These are phyloP conservation scores for Liolophura sinensis DNA, from an alignment of 1,140 invertebrate species.

Conservation along the genomic window DNA sequence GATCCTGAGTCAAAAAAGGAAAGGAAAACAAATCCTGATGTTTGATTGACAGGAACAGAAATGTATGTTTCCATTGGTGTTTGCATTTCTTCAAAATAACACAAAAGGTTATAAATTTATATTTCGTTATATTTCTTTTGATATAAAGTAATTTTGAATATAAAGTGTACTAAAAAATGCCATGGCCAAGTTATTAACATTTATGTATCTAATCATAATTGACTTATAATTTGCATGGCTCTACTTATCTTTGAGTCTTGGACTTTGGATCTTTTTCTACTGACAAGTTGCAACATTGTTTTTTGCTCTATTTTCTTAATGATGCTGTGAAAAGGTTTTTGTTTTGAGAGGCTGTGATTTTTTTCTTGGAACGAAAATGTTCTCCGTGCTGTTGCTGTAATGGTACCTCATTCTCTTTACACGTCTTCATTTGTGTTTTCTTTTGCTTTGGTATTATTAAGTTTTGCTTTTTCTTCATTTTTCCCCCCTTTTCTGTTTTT, in stretches of 20 bases:
- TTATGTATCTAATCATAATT: not conserved
- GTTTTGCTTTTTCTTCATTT: conserved; percentile 11
- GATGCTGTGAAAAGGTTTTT: not conserved
- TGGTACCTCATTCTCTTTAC: conserved; percentile 6
- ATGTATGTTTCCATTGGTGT: too few relatives aligned
- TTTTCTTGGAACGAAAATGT: not conserved
- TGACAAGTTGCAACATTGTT: not conserved
- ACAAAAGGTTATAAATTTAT: too few relatives aligned
- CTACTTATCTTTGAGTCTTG: not conserved
- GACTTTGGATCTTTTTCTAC: not conserved
- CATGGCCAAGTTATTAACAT: not conserved
- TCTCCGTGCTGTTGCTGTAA: not conserved
- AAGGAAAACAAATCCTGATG: too few relatives aligned
- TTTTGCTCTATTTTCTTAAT: not conserved
- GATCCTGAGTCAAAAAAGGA: too few relatives aligned
- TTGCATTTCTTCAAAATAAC: too few relatives aligned
- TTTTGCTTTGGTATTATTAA: conserved; percentile 11
- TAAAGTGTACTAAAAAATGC: too few relatives aligned
- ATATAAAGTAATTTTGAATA: too few relatives aligned
- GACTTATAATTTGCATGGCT: not conserved
- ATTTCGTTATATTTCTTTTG: too few relatives aligned
- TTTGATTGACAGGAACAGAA: too few relatives aligned
- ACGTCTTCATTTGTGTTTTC: not conserved
- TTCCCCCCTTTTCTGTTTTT: conserved; percentile 1
- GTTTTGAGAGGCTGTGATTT: not conserved